These are phyloP conservation scores for Hydrozoanthus gracilis DNA, from an alignment of 92 coral and sea anemone species.

Conservation along the genomic window DNA sequence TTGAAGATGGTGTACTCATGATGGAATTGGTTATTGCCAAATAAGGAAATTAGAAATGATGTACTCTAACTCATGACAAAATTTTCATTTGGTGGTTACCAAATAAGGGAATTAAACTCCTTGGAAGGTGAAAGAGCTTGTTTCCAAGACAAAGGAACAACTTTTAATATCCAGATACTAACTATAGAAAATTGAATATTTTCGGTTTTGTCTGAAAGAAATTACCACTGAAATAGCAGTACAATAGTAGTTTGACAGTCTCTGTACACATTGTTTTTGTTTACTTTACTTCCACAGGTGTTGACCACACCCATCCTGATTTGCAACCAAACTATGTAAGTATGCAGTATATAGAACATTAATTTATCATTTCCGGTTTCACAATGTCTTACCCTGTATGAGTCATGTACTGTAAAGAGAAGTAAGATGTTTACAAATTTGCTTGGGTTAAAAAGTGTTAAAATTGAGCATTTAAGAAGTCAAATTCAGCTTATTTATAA, in stretches of 20 bases:
- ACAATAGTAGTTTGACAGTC: neutral
- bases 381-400: no score
- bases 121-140: neutral
- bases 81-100: neutral
- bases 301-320: constrained; percentile 94
- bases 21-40: neutral
- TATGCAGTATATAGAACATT: neutral
- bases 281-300: constrained; percentile 61
- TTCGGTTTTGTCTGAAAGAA: no score
- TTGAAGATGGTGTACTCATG: neutral
- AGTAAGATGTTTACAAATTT: no score
- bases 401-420: no score
- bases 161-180: neutral
- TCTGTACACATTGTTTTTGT: neutral
- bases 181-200: neutral
- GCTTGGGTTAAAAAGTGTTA: no score
- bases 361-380: no score
- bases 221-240: neutral
- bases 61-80: neutral
- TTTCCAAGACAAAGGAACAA: neutral
- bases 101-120: neutral
- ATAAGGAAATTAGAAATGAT: neutral
- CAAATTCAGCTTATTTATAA: no score
- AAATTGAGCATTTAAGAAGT: no score
- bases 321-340: constrained; percentile 89